Evolutionary conservation across 2,113 vertebrate species (phyloP), one percentile per base, ranked within the genome.

Genomic region (Phrynosoma blainvillii): DNA sequence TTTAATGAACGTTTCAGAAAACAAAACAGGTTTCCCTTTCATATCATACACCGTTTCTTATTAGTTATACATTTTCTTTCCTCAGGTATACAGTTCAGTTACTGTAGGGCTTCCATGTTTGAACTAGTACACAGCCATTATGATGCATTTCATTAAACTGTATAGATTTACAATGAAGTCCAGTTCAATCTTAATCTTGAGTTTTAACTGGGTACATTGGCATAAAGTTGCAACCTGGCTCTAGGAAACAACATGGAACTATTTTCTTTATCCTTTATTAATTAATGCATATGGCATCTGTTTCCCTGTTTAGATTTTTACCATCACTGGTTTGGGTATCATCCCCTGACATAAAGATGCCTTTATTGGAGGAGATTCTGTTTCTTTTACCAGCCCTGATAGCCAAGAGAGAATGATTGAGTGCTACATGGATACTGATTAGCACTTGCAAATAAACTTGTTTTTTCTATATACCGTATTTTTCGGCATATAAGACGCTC

Each of bases 191-290:
- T 76, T 73, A 85, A 75, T 62, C 52, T 11, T 75, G 7, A 76
- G 56, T 59, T 75, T 40, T 75, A 75, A 20, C 23, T 74, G 52
- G 14, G 25, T 52, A n/a, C 25, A 20, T 52, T 70, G 18, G 40
- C 66, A 83, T 7, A 21, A 52, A 52, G 40, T 42, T 83, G 20
- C 40, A 70, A 20, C 20, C 8, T 14, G 42, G 9, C 32, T 62
- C 23, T 76, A 62, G 73, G 52, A 62, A 83, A 73, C 62, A 66
- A 40, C 59, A 68, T 65, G 68, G 36, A 77, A 77, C 66, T 56
- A 88, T n/a, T 68, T 12, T 83, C 47, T 20, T 82, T 68, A 66
- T 62, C 65, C 30, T 87, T 73, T 62, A 66, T 87, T 82, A 76
- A 82, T 66, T 87, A 66, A 86, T 56, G 20, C 40, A 20, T 65